These are phyloP conservation scores for Caenorhabditis sp. DNA, from an alignment of 2,888 invertebrate genomes.

Conservation along the genomic window DNA sequence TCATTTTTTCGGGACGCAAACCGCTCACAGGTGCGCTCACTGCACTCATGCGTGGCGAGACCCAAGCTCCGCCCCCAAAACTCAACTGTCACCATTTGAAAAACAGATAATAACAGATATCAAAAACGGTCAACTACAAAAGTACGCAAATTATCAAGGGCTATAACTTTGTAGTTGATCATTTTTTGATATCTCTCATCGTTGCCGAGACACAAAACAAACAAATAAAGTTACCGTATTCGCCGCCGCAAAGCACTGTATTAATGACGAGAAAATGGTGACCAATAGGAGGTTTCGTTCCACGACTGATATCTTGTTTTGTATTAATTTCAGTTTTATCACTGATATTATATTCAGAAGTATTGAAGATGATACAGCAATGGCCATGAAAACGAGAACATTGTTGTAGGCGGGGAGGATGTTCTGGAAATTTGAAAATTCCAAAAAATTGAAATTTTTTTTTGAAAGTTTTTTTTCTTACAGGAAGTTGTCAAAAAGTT, in stretches of 20 bases:
- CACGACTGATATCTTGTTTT: constrained; percentile 27
- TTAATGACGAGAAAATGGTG: constrained; percentile 29
- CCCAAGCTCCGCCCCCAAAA: no score
- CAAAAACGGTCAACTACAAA: no score
- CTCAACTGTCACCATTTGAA: no score
- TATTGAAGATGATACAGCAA: constrained; percentile 17
- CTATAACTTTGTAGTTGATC: no score
- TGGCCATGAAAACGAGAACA: constrained; percentile 42
- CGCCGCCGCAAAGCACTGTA: constrained; percentile 37
- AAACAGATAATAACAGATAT: no score
- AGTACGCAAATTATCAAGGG: no score
- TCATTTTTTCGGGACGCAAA: no score
- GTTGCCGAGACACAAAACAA: neutral
- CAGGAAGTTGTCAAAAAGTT: no score
- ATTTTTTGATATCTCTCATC: neutral
- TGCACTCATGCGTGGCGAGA: no score
- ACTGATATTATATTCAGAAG: constrained; percentile 19
- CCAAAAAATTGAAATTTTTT: neutral
- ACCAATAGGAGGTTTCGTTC: constrained; percentile 35
- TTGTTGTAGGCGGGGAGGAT: constrained; percentile 48
- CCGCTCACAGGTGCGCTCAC: no score
- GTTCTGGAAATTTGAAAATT: constrained; percentile 20
- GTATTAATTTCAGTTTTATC: constrained; percentile 29
- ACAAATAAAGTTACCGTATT: constrained; percentile 31
- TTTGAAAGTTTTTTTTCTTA: no score